Percentiles rank a stretch among this genome's conserved stretches.
phyloP scores from a whole-genome alignment of 1,140 invertebrate genomes.

The Pogonus chalceus region DNA sequence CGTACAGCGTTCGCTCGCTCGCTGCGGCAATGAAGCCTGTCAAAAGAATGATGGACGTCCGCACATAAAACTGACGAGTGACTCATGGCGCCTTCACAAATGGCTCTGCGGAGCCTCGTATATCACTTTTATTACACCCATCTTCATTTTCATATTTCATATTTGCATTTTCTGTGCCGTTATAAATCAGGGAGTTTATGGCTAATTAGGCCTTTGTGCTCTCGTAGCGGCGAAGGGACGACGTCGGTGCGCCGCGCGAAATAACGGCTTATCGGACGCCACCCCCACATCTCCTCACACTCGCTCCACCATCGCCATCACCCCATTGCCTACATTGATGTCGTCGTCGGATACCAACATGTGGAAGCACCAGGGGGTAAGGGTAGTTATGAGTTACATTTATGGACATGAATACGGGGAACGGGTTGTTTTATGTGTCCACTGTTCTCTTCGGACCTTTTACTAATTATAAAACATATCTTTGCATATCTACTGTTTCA shows the following conservation, averaged over 20 bases:
- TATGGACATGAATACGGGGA: no score
- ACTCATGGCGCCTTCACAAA: conserved; percentile 55
- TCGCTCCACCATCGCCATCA: conserved; percentile 3
- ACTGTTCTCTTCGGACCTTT: no score
- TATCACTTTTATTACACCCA: conserved; percentile 69
- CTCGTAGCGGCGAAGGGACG: conserved; percentile 20
- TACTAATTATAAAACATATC: no score
- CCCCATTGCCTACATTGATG: no score
- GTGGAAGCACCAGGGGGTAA: no score
- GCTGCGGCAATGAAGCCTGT: conserved; percentile 51
- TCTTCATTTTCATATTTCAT: conserved; percentile 76
- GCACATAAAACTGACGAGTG: conserved; percentile 50
- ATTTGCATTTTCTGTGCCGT: conserved; percentile 56
- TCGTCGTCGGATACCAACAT: no score
- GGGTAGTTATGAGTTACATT: no score
- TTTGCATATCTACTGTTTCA: no score
- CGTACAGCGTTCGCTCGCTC: conserved; percentile 21
- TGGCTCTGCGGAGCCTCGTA: conserved; percentile 62
- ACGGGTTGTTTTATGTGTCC: no score
- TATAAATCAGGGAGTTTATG: conserved; percentile 58
- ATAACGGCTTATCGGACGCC: conserved; percentile 37
- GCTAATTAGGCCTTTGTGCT: conserved; percentile 55
- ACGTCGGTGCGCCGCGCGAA: conserved; percentile 26
- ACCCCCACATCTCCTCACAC: conserved; percentile 12
- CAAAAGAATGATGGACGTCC: conserved; percentile 56